phyloP scores from a whole-genome alignment of 2,113 vertebrate genomes.

The Lamprotornis superbus region DNA sequence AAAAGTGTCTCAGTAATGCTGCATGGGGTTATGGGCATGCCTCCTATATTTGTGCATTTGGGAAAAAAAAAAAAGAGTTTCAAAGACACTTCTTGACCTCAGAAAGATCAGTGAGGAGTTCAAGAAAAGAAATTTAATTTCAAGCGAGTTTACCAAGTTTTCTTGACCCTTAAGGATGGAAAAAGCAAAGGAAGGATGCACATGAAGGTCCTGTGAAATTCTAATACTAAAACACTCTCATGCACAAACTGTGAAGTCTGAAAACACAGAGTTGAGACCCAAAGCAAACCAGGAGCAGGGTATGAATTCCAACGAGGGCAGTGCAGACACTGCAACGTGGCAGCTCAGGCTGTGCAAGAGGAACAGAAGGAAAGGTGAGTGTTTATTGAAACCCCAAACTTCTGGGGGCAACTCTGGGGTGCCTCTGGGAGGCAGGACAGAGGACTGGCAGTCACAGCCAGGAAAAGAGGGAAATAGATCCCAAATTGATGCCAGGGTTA shows the following conservation, averaged over 20 bases:
- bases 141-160: not conserved
- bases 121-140: not conserved
- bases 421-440: not conserved
- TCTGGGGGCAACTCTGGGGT: not conserved
- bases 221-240: not conserved
- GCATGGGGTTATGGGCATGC: not conserved
- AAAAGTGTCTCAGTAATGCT: not conserved
- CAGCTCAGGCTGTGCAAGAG: not conserved
- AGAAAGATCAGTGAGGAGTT: not conserved
- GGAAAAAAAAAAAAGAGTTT: not conserved
- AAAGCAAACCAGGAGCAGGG: not conserved
- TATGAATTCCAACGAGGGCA: not conserved
- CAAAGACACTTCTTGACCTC: not conserved
- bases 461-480: fast-evolving
- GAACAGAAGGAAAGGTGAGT: fast-evolving
- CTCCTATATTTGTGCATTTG: not conserved
- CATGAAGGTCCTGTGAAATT: not conserved
- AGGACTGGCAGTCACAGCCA: not conserved
- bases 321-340: fast-evolving
- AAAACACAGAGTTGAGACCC: not conserved
- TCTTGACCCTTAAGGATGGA: not conserved
- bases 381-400: fast-evolving
- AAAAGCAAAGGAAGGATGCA: not conserved
- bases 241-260: not conserved
- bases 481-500: fast-evolving